phyloP scores from a whole-genome alignment of 2,888 invertebrate species.

The Andrena bucephala region DNA sequence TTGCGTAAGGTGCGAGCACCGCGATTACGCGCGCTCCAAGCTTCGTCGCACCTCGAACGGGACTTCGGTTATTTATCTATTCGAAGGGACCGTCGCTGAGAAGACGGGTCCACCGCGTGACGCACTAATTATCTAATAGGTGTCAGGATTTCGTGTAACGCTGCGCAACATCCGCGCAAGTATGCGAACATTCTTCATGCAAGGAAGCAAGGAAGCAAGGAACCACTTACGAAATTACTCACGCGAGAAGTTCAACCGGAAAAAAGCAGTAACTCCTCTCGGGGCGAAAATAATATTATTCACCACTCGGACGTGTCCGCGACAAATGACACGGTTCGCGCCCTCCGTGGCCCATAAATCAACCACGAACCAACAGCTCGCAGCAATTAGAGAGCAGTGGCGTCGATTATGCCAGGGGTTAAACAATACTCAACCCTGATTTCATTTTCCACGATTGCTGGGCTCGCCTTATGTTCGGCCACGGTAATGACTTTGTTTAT shows the following conservation, averaged over 20 bases:
- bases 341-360: conserved; percentile 44
- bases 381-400: conserved; percentile 24
- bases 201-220: too few relatives aligned
- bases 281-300: conserved; percentile 2
- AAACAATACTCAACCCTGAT: conserved; percentile 77
- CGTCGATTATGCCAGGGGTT: conserved; percentile 37
- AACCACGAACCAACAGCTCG: conserved; percentile 24
- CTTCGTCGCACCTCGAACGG: conserved; percentile 24
- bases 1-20: conserved; percentile 37
- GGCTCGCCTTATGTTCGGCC: conserved; percentile 70
- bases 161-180: too few relatives aligned
- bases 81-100: conserved; percentile 27
- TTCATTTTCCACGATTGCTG: conserved; percentile 64
- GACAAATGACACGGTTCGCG: conserved; percentile 33
- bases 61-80: conserved; percentile 56
- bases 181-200: too few relatives aligned
- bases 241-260: too few relatives aligned
- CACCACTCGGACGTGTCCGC: conserved; percentile 2
- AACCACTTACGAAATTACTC: too few relatives aligned
- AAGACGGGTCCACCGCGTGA: conserved; percentile 35
- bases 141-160: not conserved
- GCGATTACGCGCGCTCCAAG: conserved; percentile 18
- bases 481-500: conserved; percentile 82
- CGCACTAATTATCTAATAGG: conserved; percentile 23
- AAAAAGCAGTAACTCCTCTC: not conserved